Percentiles rank a stretch among this genome's conserved stretches.
Evolutionary conservation across 2,113 vertebrate genomes (phyloP).

Genomic region (Columba livia): DNA sequence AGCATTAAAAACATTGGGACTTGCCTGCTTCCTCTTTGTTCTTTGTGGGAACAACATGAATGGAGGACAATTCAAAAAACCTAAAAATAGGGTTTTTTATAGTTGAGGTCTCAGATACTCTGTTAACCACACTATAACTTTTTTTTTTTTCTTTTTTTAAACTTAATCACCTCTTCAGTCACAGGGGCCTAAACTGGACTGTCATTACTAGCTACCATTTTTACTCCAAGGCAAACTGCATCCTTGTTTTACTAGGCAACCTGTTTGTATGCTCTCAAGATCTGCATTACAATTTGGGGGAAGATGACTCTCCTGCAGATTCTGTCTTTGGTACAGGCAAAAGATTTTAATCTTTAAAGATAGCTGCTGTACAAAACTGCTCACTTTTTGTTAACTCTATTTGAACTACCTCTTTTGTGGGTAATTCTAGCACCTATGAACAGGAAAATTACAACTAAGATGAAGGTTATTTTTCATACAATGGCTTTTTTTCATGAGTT

Average conservation of each 20-base stretch:
- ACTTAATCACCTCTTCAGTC: background rate
- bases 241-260: background rate
- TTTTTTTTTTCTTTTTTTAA: background rate
- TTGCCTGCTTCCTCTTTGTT: background rate
- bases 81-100: background rate
- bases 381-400: background rate
- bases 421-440: background rate
- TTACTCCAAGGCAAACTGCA: background rate
- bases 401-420: background rate
- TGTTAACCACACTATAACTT: background rate
- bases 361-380: background rate
- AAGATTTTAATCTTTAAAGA: slow-evolving; percentile 17
- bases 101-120: background rate
- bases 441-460: background rate
- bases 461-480: slow-evolving; percentile 30
- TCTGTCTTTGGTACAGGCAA: background rate
- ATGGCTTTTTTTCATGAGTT: background rate
- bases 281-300: background rate
- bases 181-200: background rate
- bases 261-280: background rate
- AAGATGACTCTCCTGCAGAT: background rate
- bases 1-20: background rate
- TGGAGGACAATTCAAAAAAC: background rate
- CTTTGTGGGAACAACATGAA: background rate
- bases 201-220: background rate